Percentiles rank a stretch among this genome's conserved stretches.
Conservation (phyloP, 2,888 invertebrate species). For the Scaptomyza cyrtandrae region DNA sequence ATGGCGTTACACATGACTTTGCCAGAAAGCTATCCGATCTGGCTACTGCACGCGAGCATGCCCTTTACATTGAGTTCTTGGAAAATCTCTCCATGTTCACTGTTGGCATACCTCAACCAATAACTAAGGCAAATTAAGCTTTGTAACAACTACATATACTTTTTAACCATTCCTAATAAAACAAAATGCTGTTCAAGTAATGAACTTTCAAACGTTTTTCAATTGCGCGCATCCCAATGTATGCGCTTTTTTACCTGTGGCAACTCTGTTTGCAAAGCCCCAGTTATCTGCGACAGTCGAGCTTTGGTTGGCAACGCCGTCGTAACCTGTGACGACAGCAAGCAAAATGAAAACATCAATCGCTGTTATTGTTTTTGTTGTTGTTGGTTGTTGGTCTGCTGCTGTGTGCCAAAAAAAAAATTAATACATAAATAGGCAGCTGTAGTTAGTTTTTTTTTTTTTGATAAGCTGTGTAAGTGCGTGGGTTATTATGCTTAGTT, state of each 20-base stretch:
- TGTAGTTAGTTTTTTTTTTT: slow-evolving; percentile 30
- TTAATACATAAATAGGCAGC: slow-evolving; percentile 31
- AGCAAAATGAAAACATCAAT: slow-evolving; percentile 52
- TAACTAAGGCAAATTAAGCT: slow-evolving; percentile 19
- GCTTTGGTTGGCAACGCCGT: slow-evolving; percentile 55
- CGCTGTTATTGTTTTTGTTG: slow-evolving; percentile 36
- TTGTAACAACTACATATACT: not conserved
- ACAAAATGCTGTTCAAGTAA: not conserved
- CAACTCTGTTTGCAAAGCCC: slow-evolving; percentile 12
- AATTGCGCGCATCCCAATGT: not conserved
- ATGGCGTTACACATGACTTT: slow-evolving; percentile 50
- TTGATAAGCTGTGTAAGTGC: slow-evolving; percentile 26
- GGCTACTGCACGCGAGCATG: slow-evolving; percentile 55
- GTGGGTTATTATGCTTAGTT: slow-evolving; percentile 39
- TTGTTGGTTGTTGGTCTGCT: slow-evolving; percentile 29
- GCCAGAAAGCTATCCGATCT: slow-evolving; percentile 51
- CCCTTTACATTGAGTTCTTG: slow-evolving; percentile 52
- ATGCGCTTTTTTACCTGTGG: slow-evolving; percentile 8
- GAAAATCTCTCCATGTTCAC: slow-evolving; percentile 53
- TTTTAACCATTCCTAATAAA: slow-evolving; percentile 13
- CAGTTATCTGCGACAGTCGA: slow-evolving; percentile 25
- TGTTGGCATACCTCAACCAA: slow-evolving; percentile 31
- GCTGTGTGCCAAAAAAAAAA: slow-evolving; percentile 34
- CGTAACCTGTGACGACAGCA: slow-evolving; percentile 47
- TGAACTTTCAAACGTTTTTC: not conserved